phyloP scores from a whole-genome alignment of 2,113 vertebrate species.

The Saccopteryx leptura region DNA sequence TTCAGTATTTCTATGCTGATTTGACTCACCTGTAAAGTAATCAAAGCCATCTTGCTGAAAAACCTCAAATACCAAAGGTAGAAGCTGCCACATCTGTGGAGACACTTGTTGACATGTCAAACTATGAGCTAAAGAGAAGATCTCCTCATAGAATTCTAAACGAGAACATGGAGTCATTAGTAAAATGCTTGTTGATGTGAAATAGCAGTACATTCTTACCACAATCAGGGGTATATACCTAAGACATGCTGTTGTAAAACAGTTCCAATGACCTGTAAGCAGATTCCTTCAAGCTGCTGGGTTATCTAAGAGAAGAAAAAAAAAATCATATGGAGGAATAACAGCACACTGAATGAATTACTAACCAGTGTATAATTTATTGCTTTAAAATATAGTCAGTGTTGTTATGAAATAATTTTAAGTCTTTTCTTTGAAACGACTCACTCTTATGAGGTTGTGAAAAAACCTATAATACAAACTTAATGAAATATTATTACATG shows the following conservation, averaged over 20 bases:
- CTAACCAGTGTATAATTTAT: not conserved
- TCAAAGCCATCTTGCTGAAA: conserved; percentile 99
- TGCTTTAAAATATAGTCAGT: not conserved
- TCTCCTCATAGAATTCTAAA: conserved; percentile 99
- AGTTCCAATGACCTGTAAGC: conserved; percentile 98
- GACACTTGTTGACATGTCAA: conserved; percentile 99
- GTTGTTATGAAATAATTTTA: conserved; percentile 31
- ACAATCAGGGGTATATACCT: conserved; percentile 87
- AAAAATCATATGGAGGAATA: not conserved
- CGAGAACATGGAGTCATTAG: conserved; percentile 69
- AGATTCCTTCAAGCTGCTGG: conserved; percentile 99
- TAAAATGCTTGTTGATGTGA: not conserved
- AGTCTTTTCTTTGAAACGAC: not conserved
- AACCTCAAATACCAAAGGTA: conserved; percentile 98
- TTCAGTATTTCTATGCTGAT: not conserved
- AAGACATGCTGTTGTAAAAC: conserved; percentile 99
- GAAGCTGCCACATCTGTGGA: conserved; percentile 99
- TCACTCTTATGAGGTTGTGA: not conserved
- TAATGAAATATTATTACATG: not conserved
- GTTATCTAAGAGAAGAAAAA: conserved; percentile 92
- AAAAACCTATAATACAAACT: not conserved
- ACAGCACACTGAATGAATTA: conserved; percentile 39
- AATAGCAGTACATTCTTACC: conserved; percentile 26
- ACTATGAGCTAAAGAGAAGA: conserved; percentile 98
- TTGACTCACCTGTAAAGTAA: conserved; percentile 93